phyloP scores from a whole-genome alignment of 2,888 invertebrate species.

The Epinotia bilunana region DNA sequence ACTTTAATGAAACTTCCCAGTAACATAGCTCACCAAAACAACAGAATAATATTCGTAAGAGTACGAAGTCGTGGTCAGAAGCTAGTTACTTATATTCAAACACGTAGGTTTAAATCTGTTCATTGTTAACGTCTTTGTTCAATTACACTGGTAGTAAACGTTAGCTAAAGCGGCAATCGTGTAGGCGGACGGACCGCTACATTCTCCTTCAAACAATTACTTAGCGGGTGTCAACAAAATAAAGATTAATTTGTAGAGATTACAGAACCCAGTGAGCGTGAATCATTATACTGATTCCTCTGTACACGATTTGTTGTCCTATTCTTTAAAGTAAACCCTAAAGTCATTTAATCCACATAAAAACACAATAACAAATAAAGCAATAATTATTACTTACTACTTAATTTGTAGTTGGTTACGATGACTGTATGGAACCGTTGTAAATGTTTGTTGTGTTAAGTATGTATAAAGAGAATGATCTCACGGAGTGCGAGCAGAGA shows the following conservation, averaged over 20 bases:
- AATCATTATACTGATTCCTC: constrained; percentile 31
- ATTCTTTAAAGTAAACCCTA: too few species aligned
- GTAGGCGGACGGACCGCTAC: constrained; percentile 40
- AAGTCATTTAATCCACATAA: too few species aligned
- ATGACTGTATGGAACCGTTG: background rate
- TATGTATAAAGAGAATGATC: constrained; percentile 13
- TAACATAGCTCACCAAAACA: background rate
- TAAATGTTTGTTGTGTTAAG: constrained; percentile 17
- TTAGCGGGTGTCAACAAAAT: constrained; percentile 42
- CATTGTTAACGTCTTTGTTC: constrained; percentile 31
- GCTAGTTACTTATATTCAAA: background rate
- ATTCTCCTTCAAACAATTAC: constrained; percentile 40
- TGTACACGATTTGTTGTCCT: constrained; percentile 1
- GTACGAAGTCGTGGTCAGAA: background rate
- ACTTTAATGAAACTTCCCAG: background rate
- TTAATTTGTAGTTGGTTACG: constrained; percentile 7
- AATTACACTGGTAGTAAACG: constrained; percentile 30
- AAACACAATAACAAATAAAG: too few species aligned
- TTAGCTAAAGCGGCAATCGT: constrained; percentile 19
- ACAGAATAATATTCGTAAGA: background rate
- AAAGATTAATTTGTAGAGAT: constrained; percentile 44
- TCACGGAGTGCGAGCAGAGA: background rate
- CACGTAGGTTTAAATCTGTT: constrained; percentile 18
- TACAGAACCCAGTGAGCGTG: constrained; percentile 20
- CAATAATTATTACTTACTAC: too few species aligned